These are phyloP conservation scores for Tokudaia tokunoshimensis DNA, from an alignment of 2,797 vertebrate species.

Conservation along the genomic window DNA sequence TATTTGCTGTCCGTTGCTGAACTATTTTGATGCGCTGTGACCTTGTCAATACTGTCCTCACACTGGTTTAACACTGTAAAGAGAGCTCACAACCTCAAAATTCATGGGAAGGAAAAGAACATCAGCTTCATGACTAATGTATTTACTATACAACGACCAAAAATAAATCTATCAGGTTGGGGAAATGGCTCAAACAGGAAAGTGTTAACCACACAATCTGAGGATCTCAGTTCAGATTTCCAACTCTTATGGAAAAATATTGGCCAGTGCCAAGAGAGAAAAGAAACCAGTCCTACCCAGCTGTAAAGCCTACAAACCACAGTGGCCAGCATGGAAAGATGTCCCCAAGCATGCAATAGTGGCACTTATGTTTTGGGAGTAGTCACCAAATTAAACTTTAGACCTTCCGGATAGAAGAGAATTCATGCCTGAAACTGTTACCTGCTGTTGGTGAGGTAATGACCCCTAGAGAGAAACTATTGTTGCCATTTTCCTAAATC, in stretches of 20 bases:
- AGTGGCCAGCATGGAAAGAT: background rate
- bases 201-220: background rate
- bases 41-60: background rate
- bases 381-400: background rate
- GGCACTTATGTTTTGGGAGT: too few species aligned
- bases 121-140: background rate
- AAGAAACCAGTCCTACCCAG: too few species aligned
- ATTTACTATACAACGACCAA: background rate
- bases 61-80: background rate
- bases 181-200: background rate
- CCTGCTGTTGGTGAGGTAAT: background rate
- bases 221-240: background rate
- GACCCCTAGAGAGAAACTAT: background rate
- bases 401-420: background rate
- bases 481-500: background rate
- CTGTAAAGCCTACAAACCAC: background rate
- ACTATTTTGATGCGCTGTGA: background rate
- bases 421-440: background rate
- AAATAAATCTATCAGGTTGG: background rate
- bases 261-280: too few species aligned
- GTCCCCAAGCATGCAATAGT: background rate
- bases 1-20: background rate
- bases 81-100: slow-evolving; percentile 26
- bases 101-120: background rate
- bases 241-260: background rate